These are phyloP conservation scores for Poecilia picta DNA, from an alignment of 2,797 vertebrate genomes.

Conservation along the genomic window DNA sequence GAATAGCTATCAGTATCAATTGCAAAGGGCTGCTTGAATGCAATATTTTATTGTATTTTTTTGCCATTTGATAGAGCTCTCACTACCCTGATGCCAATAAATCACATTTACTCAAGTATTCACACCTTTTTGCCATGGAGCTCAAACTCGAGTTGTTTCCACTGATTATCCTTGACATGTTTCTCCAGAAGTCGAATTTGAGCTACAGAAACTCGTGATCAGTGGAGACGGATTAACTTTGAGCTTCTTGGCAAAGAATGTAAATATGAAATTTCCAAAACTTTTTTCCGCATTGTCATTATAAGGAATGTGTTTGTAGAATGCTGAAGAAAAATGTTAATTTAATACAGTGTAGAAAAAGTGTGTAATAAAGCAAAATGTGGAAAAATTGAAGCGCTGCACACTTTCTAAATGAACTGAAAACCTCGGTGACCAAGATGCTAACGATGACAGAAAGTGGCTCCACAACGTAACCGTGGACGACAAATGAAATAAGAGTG, in stretches of 20 bases:
- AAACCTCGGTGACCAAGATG: neutral
- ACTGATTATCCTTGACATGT: neutral
- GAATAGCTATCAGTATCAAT: neutral
- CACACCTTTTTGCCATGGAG: neutral
- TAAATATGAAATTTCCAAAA: too few species aligned
- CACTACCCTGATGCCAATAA: neutral
- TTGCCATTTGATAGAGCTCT: neutral
- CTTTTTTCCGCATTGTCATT: neutral
- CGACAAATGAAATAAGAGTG: neutral
- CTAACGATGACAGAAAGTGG: neutral
- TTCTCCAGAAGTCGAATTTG: neutral
- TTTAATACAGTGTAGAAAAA: neutral
- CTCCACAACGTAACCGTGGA: neutral
- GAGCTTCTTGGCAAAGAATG: too few species aligned
- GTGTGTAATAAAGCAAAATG: neutral
- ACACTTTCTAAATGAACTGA: neutral
- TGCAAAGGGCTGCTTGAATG: neutral
- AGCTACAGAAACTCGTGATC: too few species aligned
- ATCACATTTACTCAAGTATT: neutral
- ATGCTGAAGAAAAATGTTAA: neutral
- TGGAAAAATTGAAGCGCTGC: neutral
- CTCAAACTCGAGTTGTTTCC: neutral
- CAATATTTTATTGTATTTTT: neutral
- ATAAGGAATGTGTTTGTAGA: neutral
- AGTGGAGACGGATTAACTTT: too few species aligned